Evolutionary conservation across 2,797 vertebrate species (phyloP).

Genomic region (Trematomus bernacchii): DNA sequence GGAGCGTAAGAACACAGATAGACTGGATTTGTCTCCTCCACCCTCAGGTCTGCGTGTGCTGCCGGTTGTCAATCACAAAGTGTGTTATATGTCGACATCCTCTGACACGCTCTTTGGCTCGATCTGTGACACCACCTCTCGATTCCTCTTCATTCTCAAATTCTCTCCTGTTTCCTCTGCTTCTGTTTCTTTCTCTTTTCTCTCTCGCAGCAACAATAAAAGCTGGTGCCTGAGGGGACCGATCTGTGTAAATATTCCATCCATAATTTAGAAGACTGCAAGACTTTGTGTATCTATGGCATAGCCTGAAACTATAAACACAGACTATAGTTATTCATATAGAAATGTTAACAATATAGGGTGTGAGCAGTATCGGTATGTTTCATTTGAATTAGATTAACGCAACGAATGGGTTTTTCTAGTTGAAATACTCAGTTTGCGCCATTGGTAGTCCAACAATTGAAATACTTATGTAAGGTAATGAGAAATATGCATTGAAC

Average conservation of each 20-base stretch:
- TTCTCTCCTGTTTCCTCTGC: constrained; percentile 22
- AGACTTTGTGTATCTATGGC: constrained; percentile 54
- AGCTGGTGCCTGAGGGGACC: constrained; percentile 41
- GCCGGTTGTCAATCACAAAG: constrained; percentile 17
- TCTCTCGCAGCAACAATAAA: constrained; percentile 50
- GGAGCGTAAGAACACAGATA: constrained; percentile 15
- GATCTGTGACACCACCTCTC: constrained; percentile 29
- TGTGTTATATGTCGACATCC: constrained; percentile 11
- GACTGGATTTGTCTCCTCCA: not conserved
- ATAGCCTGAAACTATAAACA: not conserved
- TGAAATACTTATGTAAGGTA: not conserved
- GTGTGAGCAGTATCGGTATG: not conserved
- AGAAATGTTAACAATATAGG: constrained; percentile 20
- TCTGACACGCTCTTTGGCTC: constrained; percentile 21
- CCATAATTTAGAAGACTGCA: constrained; percentile 65
- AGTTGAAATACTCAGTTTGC: not conserved
- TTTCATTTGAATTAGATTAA: constrained; percentile 7
- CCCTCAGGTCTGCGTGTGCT: constrained; percentile 2
- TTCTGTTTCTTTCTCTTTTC: constrained; percentile 28
- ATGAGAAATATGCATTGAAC: not conserved
- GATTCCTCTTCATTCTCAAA: constrained; percentile 30
- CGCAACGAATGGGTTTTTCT: not conserved
- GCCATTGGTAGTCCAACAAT: not conserved
- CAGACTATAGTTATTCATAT: constrained; percentile 32
- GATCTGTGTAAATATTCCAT: constrained; percentile 71